Conservation (phyloP, 2,113 vertebrate species). For the Forbesichthys papilliferus region DNA sequence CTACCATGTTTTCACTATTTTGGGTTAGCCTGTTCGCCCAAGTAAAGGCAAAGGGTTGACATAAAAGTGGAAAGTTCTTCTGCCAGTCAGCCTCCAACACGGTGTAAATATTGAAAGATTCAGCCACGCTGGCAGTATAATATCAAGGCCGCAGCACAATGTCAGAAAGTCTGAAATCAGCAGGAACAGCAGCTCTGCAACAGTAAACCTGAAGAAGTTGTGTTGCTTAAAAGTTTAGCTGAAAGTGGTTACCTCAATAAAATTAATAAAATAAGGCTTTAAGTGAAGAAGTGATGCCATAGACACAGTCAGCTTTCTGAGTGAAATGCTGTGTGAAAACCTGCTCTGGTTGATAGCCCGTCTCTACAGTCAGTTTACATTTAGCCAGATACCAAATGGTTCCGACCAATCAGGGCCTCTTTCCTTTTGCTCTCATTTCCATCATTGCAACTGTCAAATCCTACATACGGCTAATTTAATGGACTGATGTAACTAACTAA, state of each 20-base stretch:
- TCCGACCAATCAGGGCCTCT: too few species aligned
- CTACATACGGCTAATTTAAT: too few species aligned
- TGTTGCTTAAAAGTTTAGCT: too few species aligned
- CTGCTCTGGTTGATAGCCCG: too few species aligned
- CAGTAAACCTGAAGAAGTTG: slow-evolving; percentile 27
- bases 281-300: too few species aligned
- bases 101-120: slow-evolving; percentile 26
- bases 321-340: too few species aligned
- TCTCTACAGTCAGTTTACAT: too few species aligned
- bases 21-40: slow-evolving; percentile 10
- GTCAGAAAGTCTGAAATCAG: slow-evolving; percentile 53
- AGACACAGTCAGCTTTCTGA: too few species aligned
- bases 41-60: slow-evolving; percentile 11
- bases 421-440: too few species aligned
- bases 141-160: slow-evolving; percentile 46
- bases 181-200: slow-evolving; percentile 29
- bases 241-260: not conserved
- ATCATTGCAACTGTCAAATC: too few species aligned
- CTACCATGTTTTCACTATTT: slow-evolving; percentile 3
- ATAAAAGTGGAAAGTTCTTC: slow-evolving; percentile 21
- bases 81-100: not conserved
- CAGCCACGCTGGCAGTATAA: slow-evolving; percentile 38
- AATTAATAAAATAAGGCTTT: not conserved
- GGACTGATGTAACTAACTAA: not conserved
- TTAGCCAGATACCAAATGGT: too few species aligned